phyloP scores from a whole-genome alignment of 2,113 vertebrate genomes.

The Tichodroma muraria region DNA sequence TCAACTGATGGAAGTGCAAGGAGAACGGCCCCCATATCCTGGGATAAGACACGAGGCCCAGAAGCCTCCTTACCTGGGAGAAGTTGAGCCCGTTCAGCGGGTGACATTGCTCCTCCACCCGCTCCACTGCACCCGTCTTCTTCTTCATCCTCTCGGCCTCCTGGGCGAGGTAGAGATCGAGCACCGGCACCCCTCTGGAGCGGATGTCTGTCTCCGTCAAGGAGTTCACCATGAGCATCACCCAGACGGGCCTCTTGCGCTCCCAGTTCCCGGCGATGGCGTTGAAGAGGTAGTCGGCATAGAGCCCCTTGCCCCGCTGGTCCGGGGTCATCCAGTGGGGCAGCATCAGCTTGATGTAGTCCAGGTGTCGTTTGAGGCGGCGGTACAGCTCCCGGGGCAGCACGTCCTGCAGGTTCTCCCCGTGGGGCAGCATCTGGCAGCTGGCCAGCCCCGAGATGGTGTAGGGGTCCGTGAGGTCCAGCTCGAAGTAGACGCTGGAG shows the following conservation, averaged over 20 bases:
- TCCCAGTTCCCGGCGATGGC: conserved; percentile 98
- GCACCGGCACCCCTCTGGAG: conserved; percentile 87
- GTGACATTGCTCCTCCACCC: conserved; percentile 95
- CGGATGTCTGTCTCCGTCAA: conserved; percentile 94
- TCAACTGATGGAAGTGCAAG: neutral
- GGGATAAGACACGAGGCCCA: neutral
- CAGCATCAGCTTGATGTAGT: conserved; percentile 98
- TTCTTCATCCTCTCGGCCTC: conserved; percentile 91
- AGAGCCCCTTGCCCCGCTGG: conserved; percentile 89
- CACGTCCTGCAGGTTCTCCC: conserved; percentile 91
- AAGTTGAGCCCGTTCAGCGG: conserved; percentile 96
- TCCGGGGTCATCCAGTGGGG: conserved; percentile 95
- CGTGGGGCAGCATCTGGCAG: conserved; percentile 93
- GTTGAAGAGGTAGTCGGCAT: conserved; percentile 95
- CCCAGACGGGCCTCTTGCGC: conserved; percentile 95
- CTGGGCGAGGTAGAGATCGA: conserved; percentile 93
- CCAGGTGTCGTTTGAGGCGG: conserved; percentile 94
- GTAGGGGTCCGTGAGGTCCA: conserved; percentile 92
- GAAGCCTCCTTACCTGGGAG: conserved; percentile 83
- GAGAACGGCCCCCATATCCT: neutral
- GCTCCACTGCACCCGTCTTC: conserved; percentile 89
- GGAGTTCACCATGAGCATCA: conserved; percentile 99
- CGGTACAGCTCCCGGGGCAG: conserved; percentile 90
- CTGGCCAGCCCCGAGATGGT: conserved; percentile 93
- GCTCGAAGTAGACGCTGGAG: conserved; percentile 88